Conservation (phyloP, 2,113 vertebrate species). For the Gobiocypris rarus region DNA sequence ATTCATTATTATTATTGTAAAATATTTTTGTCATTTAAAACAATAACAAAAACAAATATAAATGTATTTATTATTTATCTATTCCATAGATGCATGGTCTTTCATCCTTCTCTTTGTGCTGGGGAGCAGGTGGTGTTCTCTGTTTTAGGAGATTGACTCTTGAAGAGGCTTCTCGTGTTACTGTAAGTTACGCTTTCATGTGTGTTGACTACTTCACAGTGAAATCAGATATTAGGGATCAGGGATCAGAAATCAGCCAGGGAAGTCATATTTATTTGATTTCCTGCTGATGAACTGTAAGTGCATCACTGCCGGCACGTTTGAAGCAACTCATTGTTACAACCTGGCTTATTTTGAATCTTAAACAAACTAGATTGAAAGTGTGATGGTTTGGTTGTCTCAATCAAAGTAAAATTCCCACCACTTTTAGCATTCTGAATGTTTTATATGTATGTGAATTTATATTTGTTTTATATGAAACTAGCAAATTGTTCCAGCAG, state of each 20-base stretch:
- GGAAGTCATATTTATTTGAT: conserved; percentile 20
- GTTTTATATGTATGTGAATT: too few species aligned
- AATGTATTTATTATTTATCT: not conserved
- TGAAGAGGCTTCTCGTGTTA: conserved; percentile 42
- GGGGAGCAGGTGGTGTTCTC: conserved; percentile 30
- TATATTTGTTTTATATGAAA: not conserved
- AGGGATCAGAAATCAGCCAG: conserved; percentile 25
- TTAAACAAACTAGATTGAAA: not conserved
- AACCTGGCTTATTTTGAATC: not conserved
- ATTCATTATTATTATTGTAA: too few species aligned
- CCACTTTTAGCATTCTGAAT: not conserved
- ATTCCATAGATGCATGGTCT: not conserved
- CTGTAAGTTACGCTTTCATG: conserved; percentile 41
- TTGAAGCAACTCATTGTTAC: not conserved
- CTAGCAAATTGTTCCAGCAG: not conserved
- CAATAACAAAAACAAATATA: not conserved
- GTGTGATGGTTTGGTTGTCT: not conserved
- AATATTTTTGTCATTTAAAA: too few species aligned
- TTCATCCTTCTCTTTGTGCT: not conserved
- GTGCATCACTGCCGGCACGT: not conserved
- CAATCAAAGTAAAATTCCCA: too few species aligned
- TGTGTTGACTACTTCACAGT: conserved; percentile 30
- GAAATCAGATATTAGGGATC: conserved; percentile 49
- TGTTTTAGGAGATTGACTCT: not conserved
- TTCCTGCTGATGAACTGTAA: conserved; percentile 7